phyloP scores from a whole-genome alignment of 1,140 invertebrate species.

The Popillia japonica region DNA sequence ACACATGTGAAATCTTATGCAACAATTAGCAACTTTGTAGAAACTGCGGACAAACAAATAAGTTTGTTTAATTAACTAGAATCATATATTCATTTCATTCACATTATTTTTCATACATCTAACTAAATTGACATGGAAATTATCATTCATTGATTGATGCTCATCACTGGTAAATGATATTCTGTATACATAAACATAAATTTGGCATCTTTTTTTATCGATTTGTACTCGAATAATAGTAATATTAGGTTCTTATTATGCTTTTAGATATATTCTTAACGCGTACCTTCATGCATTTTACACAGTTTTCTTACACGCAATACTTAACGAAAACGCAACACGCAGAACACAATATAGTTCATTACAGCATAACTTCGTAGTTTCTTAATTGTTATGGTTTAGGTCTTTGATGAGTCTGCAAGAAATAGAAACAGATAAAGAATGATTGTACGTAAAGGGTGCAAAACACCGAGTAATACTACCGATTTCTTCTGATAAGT shows the following conservation, averaged over 20 bases:
- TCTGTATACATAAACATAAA: neutral
- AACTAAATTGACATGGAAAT: slow-evolving; percentile 20
- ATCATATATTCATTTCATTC: neutral
- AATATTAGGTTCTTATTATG: neutral
- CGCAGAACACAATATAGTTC: neutral
- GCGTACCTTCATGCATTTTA: neutral
- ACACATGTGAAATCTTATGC: too few species aligned
- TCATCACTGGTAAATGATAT: neutral
- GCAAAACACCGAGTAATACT: neutral
- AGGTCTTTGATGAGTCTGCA: slow-evolving; percentile 33
- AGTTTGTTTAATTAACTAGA: too few species aligned
- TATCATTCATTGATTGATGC: slow-evolving; percentile 24
- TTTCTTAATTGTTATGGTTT: slow-evolving; percentile 34
- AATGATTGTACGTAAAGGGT: neutral
- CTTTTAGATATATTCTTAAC: neutral
- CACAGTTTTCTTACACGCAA: neutral
- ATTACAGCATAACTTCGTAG: slow-evolving; percentile 30
- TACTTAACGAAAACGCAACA: slow-evolving; percentile 21
- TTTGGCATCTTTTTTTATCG: slow-evolving; percentile 22
- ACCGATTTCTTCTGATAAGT: neutral
- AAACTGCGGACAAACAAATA: too few species aligned
- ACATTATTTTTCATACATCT: neutral
- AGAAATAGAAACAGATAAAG: slow-evolving; percentile 21
- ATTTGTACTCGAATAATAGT: slow-evolving; percentile 20
- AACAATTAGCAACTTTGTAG: too few species aligned